Evolutionary conservation across 2,888 invertebrate genomes (phyloP).

Genomic region (Silvanus unidentatus): DNA sequence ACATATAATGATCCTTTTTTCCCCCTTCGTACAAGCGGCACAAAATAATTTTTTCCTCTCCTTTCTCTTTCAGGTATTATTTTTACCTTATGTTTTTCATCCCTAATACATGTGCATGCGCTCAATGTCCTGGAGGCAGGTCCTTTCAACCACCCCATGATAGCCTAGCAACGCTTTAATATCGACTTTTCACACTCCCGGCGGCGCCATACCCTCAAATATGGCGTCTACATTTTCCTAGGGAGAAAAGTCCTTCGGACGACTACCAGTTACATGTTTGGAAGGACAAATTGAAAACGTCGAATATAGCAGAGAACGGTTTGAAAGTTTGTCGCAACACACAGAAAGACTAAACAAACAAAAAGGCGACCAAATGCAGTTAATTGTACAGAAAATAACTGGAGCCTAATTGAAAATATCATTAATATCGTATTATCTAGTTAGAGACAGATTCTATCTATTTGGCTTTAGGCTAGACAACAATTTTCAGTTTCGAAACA

Average conservation of each 20-base stretch:
- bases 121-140: constrained; percentile 30
- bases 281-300: no score
- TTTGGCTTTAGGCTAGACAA: constrained; percentile 7
- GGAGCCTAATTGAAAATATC: constrained; percentile 20
- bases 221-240: constrained; percentile 22
- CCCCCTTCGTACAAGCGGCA: no score
- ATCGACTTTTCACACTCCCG: constrained; percentile 37
- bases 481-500: constrained; percentile 13
- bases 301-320: no score
- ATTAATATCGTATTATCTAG: constrained; percentile 17
- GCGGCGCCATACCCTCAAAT: constrained; percentile 28
- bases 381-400: no score
- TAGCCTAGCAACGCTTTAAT: constrained; percentile 34
- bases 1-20: no score
- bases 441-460: constrained; percentile 7
- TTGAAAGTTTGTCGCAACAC: no score
- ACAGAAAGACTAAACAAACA: no score
- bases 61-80: constrained; percentile 1
- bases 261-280: no score
- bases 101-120: constrained; percentile 29
- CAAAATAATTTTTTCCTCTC: no score
- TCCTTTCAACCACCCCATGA: constrained; percentile 27
- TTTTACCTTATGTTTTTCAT: constrained; percentile 4
- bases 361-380: no score
- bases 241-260: no score